Evolutionary conservation across 2,113 vertebrate species (phyloP).

Genomic region (Rutilus rutilus): DNA sequence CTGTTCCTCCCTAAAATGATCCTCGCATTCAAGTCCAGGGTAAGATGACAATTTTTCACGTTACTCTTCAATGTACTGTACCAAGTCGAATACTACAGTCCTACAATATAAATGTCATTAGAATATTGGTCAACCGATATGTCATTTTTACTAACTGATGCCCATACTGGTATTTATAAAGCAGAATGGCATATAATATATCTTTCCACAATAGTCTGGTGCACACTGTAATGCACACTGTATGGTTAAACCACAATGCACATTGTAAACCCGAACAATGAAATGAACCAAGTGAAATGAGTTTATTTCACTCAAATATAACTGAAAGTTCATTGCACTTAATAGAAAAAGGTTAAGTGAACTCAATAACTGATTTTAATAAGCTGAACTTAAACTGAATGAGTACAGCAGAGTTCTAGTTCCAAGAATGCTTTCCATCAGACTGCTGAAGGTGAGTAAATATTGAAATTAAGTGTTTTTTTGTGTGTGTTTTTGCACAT

Average conservation of each 20-base stretch:
- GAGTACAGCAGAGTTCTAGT: too few relatives aligned
- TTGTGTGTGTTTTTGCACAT: too few relatives aligned
- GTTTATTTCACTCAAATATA: too few relatives aligned
- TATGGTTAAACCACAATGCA: not conserved
- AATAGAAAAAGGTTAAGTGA: too few relatives aligned
- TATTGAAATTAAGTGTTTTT: too few relatives aligned
- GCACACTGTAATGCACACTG: not conserved
- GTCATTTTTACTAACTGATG: not conserved
- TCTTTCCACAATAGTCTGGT: not conserved
- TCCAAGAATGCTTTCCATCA: too few relatives aligned
- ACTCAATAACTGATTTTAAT: too few relatives aligned
- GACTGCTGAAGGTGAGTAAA: too few relatives aligned
- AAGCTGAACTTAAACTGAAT: too few relatives aligned
- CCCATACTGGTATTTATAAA: not conserved
- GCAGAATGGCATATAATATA: not conserved
- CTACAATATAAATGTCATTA: not conserved
- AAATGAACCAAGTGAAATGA: too few relatives aligned
- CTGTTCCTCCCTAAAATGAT: constrained; percentile 92
- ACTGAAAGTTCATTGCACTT: too few relatives aligned
- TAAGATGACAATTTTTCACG: constrained; percentile 64
- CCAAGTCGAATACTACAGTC: not conserved
- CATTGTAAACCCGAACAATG: too few relatives aligned
- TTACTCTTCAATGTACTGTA: not conserved
- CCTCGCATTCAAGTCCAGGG: constrained; percentile 95
- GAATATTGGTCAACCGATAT: not conserved